A percentile compares a stretch with the other conserved stretches of the same genome.
Conservation (phyloP, 2,888 invertebrate genomes). For the Gryllus longicercus region DNA sequence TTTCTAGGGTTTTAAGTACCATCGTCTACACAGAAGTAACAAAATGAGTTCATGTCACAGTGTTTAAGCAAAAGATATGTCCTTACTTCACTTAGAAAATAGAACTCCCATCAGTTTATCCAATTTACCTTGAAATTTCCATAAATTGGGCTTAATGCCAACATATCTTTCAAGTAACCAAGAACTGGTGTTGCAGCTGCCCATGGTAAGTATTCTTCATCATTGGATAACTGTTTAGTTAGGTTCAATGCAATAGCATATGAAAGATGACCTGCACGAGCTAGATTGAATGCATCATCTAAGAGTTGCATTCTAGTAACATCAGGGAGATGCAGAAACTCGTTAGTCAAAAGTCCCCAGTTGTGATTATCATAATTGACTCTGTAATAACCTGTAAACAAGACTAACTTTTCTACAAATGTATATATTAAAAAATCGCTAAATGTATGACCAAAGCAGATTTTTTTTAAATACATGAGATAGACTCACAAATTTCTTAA, state of each 20-base stretch:
- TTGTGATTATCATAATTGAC: conserved; percentile 74
- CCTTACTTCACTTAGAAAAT: no score
- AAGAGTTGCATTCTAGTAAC: conserved; percentile 78
- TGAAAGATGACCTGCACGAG: conserved; percentile 59
- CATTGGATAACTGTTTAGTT: conserved; percentile 52
- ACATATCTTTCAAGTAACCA: conserved; percentile 56
- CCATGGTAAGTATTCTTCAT: conserved; percentile 65
- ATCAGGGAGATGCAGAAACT: conserved; percentile 56
- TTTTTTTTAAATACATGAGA: no score
- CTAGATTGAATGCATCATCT: conserved; percentile 71
- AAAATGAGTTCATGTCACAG: neutral
- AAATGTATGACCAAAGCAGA: no score
- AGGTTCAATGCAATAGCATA: conserved; percentile 62
- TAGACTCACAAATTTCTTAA: no score
- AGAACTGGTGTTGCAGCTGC: conserved; percentile 60
- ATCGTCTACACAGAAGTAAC: conserved; percentile 33
- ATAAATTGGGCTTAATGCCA: conserved; percentile 58
- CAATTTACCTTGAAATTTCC: conserved; percentile 57
- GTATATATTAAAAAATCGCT: neutral
- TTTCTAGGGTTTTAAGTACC: conserved; percentile 41
- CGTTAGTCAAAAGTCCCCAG: conserved; percentile 62
- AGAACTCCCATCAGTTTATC: no score
- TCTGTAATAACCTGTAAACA: conserved; percentile 52
- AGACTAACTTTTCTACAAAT: neutral
- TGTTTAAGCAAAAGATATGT: neutral